Percentiles rank a stretch among this genome's conserved stretches.
Conservation (phyloP, 2,797 vertebrate genomes). For the Squalus acanthias region DNA sequence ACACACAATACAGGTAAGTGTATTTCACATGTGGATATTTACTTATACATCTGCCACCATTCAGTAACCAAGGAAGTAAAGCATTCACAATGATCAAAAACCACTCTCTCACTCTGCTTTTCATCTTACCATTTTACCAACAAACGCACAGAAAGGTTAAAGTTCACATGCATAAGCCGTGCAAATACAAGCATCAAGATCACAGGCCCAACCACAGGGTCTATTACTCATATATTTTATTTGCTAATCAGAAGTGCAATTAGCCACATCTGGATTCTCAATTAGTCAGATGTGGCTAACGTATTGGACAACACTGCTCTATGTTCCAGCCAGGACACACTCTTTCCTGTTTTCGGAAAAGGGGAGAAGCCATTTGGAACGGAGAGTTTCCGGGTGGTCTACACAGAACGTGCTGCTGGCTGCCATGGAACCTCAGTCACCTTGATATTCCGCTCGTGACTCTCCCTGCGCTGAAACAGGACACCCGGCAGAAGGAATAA, state of each 20-base stretch:
- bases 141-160: not conserved
- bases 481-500: not conserved
- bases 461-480: not conserved
- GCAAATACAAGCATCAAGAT: not conserved
- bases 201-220: not conserved
- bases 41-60: not conserved
- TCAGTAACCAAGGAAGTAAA: not conserved
- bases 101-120: not conserved
- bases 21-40: not conserved
- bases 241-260: slow-evolving; percentile 19
- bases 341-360: slow-evolving; percentile 23
- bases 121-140: not conserved
- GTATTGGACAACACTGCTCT: not conserved
- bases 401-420: not conserved
- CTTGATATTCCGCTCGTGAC: not conserved
- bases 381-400: not conserved
- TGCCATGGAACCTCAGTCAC: not conserved
- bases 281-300: not conserved
- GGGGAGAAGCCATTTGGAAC: not conserved
- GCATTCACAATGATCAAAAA: not conserved
- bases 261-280: not conserved
- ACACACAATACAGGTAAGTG: not conserved
- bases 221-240: not conserved
- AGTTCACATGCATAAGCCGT: not conserved
- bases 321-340: not conserved